These are phyloP conservation scores for Peribatodes rhomboidaria DNA, from an alignment of 2,888 invertebrate genomes.

Conservation along the genomic window DNA sequence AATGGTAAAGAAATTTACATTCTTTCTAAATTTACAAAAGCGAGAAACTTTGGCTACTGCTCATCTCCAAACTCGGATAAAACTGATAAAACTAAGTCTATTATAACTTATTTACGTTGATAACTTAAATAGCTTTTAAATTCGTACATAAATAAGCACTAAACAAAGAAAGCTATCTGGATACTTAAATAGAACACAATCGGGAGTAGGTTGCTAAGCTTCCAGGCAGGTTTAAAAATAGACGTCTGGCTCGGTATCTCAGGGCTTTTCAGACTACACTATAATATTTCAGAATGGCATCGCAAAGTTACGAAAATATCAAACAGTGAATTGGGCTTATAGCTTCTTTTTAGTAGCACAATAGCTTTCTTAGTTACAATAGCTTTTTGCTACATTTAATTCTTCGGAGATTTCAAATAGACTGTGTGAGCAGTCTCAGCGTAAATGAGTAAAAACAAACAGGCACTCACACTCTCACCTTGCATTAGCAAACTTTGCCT, in stretches of 20 bases:
- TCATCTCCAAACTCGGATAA: neutral
- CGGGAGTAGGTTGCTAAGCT: slow-evolving; percentile 23
- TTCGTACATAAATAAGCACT: slow-evolving; percentile 18
- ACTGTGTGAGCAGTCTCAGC: no score
- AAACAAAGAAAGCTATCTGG: slow-evolving; percentile 20
- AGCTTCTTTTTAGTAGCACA: neutral
- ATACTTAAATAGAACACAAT: slow-evolving; percentile 14
- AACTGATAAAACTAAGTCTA: slow-evolving; percentile 4
- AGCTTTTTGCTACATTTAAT: no score
- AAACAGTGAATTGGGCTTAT: neutral
- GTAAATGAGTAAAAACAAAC: no score
- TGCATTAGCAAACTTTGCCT: no score
- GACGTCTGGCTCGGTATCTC: slow-evolving; percentile 20
- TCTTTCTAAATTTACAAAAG: neutral
- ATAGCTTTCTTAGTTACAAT: no score
- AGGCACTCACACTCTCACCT: no score
- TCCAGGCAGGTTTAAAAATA: slow-evolving; percentile 29
- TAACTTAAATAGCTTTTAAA: slow-evolving; percentile 17
- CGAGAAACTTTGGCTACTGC: neutral
- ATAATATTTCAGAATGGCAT: neutral
- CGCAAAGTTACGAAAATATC: neutral
- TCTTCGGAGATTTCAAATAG: no score
- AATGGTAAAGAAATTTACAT: neutral
- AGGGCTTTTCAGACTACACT: neutral
- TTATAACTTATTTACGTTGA: slow-evolving; percentile 15